phyloP scores from a whole-genome alignment of 2,797 vertebrate genomes.

The Lithobates pipiens region DNA sequence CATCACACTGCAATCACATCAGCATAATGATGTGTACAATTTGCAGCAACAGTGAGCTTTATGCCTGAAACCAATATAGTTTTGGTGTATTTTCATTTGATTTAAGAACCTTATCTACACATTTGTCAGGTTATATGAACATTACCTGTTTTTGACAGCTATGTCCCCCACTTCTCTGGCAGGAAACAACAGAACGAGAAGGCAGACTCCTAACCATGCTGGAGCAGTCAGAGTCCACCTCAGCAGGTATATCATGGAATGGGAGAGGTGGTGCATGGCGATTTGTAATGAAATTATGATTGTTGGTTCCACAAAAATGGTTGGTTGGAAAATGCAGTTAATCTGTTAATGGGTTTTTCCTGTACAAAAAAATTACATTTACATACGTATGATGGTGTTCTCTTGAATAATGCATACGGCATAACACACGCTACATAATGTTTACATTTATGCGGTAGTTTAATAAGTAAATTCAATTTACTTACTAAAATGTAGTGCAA shows the following conservation, averaged over 20 bases:
- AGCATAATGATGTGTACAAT: neutral
- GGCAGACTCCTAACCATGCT: conserved; percentile 75
- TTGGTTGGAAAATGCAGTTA: neutral
- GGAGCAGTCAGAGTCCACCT: conserved; percentile 74
- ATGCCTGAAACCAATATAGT: neutral
- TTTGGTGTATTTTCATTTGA: neutral
- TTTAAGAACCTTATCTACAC: neutral
- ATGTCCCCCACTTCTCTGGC: neutral
- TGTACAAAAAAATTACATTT: neutral
- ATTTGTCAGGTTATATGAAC: neutral
- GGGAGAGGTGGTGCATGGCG: neutral
- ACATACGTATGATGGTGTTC: neutral
- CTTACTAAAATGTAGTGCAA: too few relatives aligned
- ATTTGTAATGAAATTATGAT: neutral
- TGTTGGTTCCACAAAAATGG: neutral
- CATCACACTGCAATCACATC: neutral
- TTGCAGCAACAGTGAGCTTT: neutral
- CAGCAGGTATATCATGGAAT: conserved; percentile 67
- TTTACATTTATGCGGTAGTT: neutral
- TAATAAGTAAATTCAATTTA: too few relatives aligned
- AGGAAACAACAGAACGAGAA: conserved; percentile 67
- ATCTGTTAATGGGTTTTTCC: neutral
- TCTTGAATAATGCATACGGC: neutral
- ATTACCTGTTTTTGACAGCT: neutral
- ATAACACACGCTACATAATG: neutral